Conservation (phyloP, 2,888 invertebrate genomes). For the Drosophila anomalata region DNA sequence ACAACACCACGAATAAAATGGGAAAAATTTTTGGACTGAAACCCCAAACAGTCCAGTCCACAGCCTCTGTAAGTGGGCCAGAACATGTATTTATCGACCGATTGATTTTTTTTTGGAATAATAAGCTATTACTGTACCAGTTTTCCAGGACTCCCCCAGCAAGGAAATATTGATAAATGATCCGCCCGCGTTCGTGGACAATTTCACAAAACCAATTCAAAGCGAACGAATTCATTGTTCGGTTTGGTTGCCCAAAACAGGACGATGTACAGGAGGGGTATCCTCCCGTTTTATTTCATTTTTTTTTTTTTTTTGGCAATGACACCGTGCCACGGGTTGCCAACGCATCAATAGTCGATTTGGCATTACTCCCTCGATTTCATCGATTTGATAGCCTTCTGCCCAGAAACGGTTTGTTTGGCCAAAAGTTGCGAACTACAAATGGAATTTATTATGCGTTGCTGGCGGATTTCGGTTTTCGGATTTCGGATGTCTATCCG, state of each 20-base stretch:
- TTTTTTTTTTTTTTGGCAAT: constrained; percentile 43
- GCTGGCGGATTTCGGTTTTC: constrained; percentile 59
- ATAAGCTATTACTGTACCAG: constrained; percentile 61
- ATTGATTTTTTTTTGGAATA: constrained; percentile 49
- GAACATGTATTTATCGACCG: constrained; percentile 38
- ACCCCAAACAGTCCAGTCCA: constrained; percentile 22
- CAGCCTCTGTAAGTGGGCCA: constrained; percentile 22
- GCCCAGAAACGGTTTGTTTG: constrained; percentile 2
- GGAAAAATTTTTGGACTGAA: constrained; percentile 19
- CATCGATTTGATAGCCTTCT: neutral
- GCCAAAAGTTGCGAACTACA: constrained; percentile 62
- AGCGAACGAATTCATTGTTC: constrained; percentile 66
- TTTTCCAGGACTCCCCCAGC: constrained; percentile 24
- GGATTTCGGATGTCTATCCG: constrained; percentile 62
- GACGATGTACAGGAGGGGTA: neutral
- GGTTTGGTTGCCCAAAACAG: constrained; percentile 12
- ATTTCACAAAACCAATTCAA: constrained; percentile 55
- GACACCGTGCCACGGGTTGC: constrained; percentile 57
- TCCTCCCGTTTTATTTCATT: neutral
- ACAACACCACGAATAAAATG: constrained; percentile 55
- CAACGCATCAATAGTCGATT: constrained; percentile 75
- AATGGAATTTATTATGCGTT: constrained; percentile 77
- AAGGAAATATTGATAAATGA: constrained; percentile 80
- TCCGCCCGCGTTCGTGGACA: constrained; percentile 61
- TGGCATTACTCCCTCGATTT: constrained; percentile 37